Evolutionary conservation across 2,113 vertebrate species (phyloP), one percentile per base, ranked within the genome.

Genomic region (Myrmecobius fasciatus): DNA sequence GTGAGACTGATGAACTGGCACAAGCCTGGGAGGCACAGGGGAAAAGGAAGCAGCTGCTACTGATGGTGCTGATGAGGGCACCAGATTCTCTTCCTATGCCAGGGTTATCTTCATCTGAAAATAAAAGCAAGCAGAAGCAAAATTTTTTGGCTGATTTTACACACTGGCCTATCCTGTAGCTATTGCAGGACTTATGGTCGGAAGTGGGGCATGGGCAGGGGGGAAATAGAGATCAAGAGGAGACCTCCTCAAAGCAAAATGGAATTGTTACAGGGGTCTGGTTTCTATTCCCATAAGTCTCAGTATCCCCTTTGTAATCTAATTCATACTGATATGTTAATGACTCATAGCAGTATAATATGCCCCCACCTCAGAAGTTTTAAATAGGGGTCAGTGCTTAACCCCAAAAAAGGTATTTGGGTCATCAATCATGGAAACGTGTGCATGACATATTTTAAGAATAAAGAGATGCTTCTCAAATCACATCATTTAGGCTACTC

Each of bases 401-500:
- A 51, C 49, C 9, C 49, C 49, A 0, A 51, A 51, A 51, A 51
- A 10, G 9, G 4, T 28, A 28, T 89, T 52, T 43, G 43, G 49
- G 91, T 48, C 3, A 48, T 7, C 7, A 7, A 3, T 3, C 3
- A 22, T 75, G 52, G 1, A 93, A 51, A 28, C 46, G 25, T 17
- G 22, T 4, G 10, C 46, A 46, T 47, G 14, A 92, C 0, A 75
- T 11, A 25, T 89, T 91, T 31, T 0, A 0, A n/a, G 24, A 22
- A 4, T 0, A 67, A 52, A 90, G 5, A 47, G 36, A 6, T 52
- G 6, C 3, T 75, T 26, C 36, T 93, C 48, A 28, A 2, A 14
- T 53, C 48, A 36, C 5, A 25, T 10, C 3, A 0, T 0, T 0
- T 17, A 9, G 52, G 75, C 25, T 0, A 24, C 56, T 26, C 49